Evolutionary conservation across 1,140 invertebrate genomes (phyloP), one percentile per base, ranked within the genome.

Genomic region (Caerostris extrusa): DNA sequence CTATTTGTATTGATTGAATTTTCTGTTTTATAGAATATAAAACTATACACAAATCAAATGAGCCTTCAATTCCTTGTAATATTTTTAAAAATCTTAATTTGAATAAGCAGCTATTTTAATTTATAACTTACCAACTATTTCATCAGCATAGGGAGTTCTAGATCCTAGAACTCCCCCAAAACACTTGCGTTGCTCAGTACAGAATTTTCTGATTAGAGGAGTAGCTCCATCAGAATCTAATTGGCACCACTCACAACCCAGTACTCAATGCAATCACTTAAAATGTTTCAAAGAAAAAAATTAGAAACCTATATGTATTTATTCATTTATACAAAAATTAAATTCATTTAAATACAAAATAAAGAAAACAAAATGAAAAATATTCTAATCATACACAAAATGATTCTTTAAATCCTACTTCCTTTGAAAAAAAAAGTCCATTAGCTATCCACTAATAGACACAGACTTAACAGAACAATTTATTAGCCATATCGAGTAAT

Each of bases 181-280:
- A 95, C 98, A 99, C 50, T 97, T 96, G 3, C 97, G 97, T 95
- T 98, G 97, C 3, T 97, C 97, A 2, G 97, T 97, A 96, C 98
- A 99, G 95, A 98, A 98, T 0, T 98, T 97, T 3, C 97, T 95
- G 2, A 96, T 96, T 3, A 98, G 96, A 17, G 96, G 95, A 7
- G 97, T 97, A 95, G 97, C 97, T 34, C 97, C 98, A 95, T 98
- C 97, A 14, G 97, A 96, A 95, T 98, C 97, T 85, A 98, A 96
- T 95, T 97, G 97, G 96, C 98, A 99, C 98, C 98, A 99, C 95
- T 98, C 98, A 96, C 98, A 99, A 81, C 98, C 98, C 91, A 98
- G 96, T 14, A 98, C 96, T 1, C 98, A 64, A 98, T 96, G 96
- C 98, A 99, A 71, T 97, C 97, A 94, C 96, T 97, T 95, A 53